phyloP scores from a whole-genome alignment of 2,797 vertebrate species.

The Spondyliosoma cantharus region DNA sequence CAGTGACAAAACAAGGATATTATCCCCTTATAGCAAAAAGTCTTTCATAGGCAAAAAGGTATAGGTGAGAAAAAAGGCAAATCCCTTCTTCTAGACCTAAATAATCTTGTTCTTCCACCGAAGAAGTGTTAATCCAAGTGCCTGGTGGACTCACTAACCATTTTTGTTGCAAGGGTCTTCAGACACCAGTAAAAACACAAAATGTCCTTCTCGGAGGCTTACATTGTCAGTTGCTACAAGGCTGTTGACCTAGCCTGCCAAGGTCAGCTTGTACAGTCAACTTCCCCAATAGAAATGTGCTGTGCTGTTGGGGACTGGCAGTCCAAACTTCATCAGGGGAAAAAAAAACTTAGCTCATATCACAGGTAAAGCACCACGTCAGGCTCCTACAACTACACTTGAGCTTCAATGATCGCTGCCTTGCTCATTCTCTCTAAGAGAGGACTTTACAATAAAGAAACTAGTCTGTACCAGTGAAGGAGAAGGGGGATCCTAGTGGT shows the following conservation, averaged over 20 bases:
- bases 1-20: slow-evolving; percentile 63
- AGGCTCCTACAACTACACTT: slow-evolving; percentile 63
- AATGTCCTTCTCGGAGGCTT: slow-evolving; percentile 64
- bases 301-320: slow-evolving; percentile 66
- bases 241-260: slow-evolving; percentile 68
- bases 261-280: slow-evolving; percentile 68
- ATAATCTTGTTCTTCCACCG: slow-evolving; percentile 63
- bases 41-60: slow-evolving; percentile 62
- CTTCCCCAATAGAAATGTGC: slow-evolving; percentile 65
- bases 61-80: slow-evolving; percentile 64
- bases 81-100: slow-evolving; percentile 76
- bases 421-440: slow-evolving; percentile 75
- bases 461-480: slow-evolving; percentile 63
- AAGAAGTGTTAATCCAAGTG: slow-evolving; percentile 63
- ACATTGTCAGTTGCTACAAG: slow-evolving; percentile 70
- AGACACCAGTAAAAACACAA: slow-evolving; percentile 62
- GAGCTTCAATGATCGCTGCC: slow-evolving; percentile 52
- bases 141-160: slow-evolving; percentile 59
- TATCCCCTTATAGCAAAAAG: slow-evolving; percentile 64
- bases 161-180: slow-evolving; percentile 43
- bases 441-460: slow-evolving; percentile 71
- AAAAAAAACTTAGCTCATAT: slow-evolving; percentile 30
- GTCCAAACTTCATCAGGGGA: slow-evolving; percentile 54
- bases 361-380: slow-evolving; percentile 79
- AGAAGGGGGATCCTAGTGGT: slow-evolving; percentile 52